Percentiles rank a stretch among this genome's conserved stretches.
phyloP scores from a whole-genome alignment of 1,140 invertebrate species.

The Papilio xuthus region DNA sequence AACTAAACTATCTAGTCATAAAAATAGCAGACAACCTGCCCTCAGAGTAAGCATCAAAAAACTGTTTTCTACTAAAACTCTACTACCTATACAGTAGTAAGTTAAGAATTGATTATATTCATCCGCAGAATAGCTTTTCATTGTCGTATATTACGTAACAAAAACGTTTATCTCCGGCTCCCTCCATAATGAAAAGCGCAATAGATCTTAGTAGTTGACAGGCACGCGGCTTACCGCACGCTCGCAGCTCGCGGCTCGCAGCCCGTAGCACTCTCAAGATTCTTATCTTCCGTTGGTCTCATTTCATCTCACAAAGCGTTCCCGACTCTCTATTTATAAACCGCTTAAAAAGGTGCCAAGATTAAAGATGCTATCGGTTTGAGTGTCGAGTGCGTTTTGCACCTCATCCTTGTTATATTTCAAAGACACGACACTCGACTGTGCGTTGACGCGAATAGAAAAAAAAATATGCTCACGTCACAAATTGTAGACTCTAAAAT shows the following conservation, averaged over 20 bases:
- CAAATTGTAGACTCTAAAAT: not conserved
- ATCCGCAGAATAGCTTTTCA: not conserved
- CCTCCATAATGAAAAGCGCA: constrained; percentile 63
- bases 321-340: constrained; percentile 71
- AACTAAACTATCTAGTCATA: too few relatives aligned
- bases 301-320: constrained; percentile 75
- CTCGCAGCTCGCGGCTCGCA: constrained; percentile 66
- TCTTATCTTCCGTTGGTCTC: constrained; percentile 74
- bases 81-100: too few relatives aligned
- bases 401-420: constrained; percentile 57
- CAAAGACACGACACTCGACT: constrained; percentile 47
- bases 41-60: too few relatives aligned
- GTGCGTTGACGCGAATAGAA: not conserved
- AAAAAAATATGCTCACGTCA: not conserved
- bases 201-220: constrained; percentile 63
- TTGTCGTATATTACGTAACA: constrained; percentile 31
- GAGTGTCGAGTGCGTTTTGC: constrained; percentile 64
- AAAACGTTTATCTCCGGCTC: constrained; percentile 37
- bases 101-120: not conserved
- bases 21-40: too few relatives aligned
- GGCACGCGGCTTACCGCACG: constrained; percentile 54
- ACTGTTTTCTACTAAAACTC: too few relatives aligned
- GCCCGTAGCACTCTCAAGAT: constrained; percentile 71
- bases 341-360: constrained; percentile 75
- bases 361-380: constrained; percentile 77